Conservation (phyloP, 1,140 invertebrate genomes). For the Sminthurinus signatus region DNA sequence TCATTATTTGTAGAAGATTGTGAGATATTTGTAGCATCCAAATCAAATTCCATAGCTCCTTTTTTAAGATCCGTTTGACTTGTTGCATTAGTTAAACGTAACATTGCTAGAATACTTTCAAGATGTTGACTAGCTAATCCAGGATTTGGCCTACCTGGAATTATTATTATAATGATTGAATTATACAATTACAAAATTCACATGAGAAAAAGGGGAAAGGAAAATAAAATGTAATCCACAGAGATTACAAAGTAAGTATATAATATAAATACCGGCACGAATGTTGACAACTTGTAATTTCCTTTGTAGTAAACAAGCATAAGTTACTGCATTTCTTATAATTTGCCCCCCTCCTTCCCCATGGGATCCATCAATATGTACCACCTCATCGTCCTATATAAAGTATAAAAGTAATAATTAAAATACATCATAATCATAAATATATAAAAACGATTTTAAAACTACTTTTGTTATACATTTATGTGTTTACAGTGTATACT, state of each 20-base stretch:
- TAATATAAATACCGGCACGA: too few species aligned
- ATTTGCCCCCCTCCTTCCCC: conserved; percentile 40
- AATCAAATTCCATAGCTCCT: conserved; percentile 19
- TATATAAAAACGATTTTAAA: too few species aligned
- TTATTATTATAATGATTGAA: too few species aligned
- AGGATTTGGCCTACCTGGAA: conserved; percentile 36
- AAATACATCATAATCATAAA: too few species aligned
- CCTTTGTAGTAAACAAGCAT: conserved; percentile 19
- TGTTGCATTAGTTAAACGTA: conserved; percentile 23
- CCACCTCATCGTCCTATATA: too few species aligned
- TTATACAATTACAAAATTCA: too few species aligned
- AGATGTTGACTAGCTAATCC: conserved; percentile 37
- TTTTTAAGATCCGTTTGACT: conserved; percentile 16
- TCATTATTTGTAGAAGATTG: background rate
- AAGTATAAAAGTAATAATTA: too few species aligned
- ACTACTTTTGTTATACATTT: too few species aligned
- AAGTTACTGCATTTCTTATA: conserved; percentile 32
- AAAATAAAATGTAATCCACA: too few species aligned
- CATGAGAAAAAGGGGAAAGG: too few species aligned
- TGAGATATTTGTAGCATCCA: conserved; percentile 16
- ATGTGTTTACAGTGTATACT: too few species aligned
- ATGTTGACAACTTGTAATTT: conserved; percentile 27
- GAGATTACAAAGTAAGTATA: too few species aligned
- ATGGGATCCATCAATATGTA: conserved; percentile 31
- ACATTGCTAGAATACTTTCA: conserved; percentile 33